A percentile compares a stretch with the other conserved stretches of the same genome.
phyloP scores from a whole-genome alignment of 2,888 invertebrate species.

The Hemicrepidius hirtus region DNA sequence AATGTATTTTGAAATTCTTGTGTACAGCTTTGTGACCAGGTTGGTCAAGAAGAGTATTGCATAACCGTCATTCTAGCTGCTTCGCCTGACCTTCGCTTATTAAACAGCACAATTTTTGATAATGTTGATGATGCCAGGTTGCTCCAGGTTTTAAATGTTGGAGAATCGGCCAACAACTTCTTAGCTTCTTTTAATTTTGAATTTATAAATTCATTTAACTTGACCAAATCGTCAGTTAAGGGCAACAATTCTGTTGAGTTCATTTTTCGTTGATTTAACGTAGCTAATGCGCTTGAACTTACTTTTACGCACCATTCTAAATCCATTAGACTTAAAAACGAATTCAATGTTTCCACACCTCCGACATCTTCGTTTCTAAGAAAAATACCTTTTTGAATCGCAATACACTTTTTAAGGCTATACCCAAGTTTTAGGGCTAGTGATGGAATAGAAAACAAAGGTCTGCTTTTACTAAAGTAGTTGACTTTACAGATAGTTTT shows the following conservation, averaged over 20 bases:
- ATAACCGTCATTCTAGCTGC: conserved; percentile 26
- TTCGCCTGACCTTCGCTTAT: conserved; percentile 42
- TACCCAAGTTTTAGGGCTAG: conserved; percentile 15
- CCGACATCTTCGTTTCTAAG: no score
- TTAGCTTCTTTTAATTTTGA: background rate
- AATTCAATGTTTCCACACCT: background rate
- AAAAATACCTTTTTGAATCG: no score
- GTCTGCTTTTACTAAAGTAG: background rate
- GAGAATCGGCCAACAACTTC: background rate
- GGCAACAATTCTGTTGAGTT: no score
- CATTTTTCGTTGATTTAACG: background rate
- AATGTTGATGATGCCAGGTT: conserved; percentile 16
- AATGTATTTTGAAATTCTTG: conserved; percentile 31
- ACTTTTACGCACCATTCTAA: no score
- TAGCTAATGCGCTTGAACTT: conserved; percentile 12
- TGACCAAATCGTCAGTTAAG: conserved; percentile 15
- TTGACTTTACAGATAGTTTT: conserved; percentile 6
- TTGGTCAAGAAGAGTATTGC: conserved; percentile 32
- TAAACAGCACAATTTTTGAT: conserved; percentile 23
- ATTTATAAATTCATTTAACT: conserved; percentile 13
- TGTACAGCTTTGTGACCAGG: conserved; percentile 7
- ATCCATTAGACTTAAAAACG: conserved; percentile 4
- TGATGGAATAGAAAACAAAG: conserved; percentile 21
- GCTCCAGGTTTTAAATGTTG: conserved; percentile 9
- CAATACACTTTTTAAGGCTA: no score